Evolutionary conservation across 2,888 invertebrate genomes (phyloP).

Genomic region (Campoplex capitator): DNA sequence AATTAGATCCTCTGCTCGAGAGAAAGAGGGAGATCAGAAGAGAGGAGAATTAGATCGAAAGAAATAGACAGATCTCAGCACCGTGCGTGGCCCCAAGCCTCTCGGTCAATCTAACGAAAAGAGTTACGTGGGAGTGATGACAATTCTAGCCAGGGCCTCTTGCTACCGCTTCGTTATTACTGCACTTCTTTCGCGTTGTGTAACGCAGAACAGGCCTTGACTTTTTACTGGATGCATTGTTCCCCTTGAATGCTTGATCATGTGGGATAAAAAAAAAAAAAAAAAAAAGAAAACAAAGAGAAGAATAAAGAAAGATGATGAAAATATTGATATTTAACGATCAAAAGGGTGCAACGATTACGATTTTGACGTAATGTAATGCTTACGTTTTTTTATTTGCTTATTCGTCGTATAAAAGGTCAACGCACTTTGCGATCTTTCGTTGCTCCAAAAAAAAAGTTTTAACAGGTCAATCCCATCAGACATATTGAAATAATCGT

Average conservation of each 20-base stretch:
- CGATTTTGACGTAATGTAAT: too few relatives aligned
- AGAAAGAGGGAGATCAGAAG: slow-evolving; percentile 15
- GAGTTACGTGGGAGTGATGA: slow-evolving; percentile 67
- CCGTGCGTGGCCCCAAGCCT: slow-evolving; percentile 48
- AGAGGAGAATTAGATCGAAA: slow-evolving; percentile 23
- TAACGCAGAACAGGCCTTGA: slow-evolving; percentile 64
- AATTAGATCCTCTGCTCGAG: not conserved
- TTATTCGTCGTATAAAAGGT: too few relatives aligned
- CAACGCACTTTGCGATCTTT: too few relatives aligned
- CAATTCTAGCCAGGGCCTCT: slow-evolving; percentile 50
- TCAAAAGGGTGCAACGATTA: not conserved
- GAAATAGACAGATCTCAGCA: slow-evolving; percentile 16
- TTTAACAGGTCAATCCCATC: not conserved
- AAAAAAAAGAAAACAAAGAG: not conserved
- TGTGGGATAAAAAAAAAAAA: not conserved
- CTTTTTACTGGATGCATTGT: slow-evolving; percentile 63
- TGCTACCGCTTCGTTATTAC: slow-evolving; percentile 60
- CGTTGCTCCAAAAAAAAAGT: not conserved
- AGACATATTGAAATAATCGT: not conserved
- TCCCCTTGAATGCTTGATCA: slow-evolving; percentile 15
- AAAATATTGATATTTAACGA: slow-evolving; percentile 23
- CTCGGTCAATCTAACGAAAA: slow-evolving; percentile 62
- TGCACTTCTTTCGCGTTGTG: slow-evolving; percentile 62
- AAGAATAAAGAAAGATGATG: not conserved
- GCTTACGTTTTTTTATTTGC: too few relatives aligned